phyloP scores from a whole-genome alignment of 2,113 vertebrate species.

The Rhodinocichla rosea region DNA sequence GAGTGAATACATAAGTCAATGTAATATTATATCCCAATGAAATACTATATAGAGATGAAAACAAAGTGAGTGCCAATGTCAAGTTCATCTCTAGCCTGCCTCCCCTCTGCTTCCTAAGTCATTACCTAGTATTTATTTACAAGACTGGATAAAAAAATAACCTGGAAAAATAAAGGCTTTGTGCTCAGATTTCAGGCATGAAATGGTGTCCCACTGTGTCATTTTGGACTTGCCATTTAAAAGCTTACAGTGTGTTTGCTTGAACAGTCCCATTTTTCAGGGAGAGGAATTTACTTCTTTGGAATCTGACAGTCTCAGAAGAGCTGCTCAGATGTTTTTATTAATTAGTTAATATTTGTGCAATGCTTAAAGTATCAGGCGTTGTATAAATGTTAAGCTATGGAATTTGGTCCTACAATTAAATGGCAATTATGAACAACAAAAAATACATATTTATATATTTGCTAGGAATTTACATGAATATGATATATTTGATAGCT shows the following conservation, averaged over 20 bases:
- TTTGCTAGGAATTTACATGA: conserved; percentile 30
- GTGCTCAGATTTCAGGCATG: conserved; percentile 11
- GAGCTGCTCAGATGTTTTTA: conserved; percentile 48
- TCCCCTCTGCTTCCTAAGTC: conserved; percentile 7
- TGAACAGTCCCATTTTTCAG: not conserved
- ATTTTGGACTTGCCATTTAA: conserved; percentile 36
- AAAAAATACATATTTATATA: conserved; percentile 49
- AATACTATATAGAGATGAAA: conserved; percentile 14
- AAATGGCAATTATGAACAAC: conserved; percentile 31
- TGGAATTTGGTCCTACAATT: conserved; percentile 22
- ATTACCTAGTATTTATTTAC: conserved; percentile 49
- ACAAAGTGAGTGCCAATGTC: conserved; percentile 44
- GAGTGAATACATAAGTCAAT: conserved; percentile 36
- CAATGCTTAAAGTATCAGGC: conserved; percentile 46
- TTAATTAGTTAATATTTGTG: conserved; percentile 61
- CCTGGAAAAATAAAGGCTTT: conserved; percentile 32
- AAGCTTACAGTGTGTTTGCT: not conserved
- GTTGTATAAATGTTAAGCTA: conserved; percentile 42
- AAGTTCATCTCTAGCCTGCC: conserved; percentile 34
- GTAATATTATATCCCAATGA: conserved; percentile 10
- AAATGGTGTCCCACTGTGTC: conserved; percentile 40
- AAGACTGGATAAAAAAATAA: not conserved
- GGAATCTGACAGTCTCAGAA: conserved; percentile 47
- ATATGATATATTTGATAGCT: conserved; percentile 19
- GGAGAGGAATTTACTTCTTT: conserved; percentile 26